Conservation (phyloP, 2,797 vertebrate species). For the Ctenopoma kingsleyae region DNA sequence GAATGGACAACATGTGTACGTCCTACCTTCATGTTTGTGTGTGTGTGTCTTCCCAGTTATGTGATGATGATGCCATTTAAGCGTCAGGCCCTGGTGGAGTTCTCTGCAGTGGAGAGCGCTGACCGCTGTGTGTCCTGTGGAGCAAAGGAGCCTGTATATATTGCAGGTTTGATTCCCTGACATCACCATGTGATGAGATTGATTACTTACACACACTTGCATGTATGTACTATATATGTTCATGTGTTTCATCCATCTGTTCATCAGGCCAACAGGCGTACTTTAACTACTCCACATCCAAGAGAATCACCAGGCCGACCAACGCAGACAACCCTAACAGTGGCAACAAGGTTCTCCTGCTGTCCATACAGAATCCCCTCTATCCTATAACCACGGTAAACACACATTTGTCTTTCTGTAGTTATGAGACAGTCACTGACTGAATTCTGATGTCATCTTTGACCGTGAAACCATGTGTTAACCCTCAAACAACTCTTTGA, state of each 20-base stretch:
- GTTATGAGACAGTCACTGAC: not conserved
- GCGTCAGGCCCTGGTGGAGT: constrained; percentile 96
- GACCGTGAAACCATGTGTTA: too few species aligned
- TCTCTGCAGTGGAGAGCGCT: constrained; percentile 91
- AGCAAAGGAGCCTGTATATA: constrained; percentile 91
- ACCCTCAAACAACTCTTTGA: too few species aligned
- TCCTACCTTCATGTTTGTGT: constrained; percentile 11
- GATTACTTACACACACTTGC: not conserved
- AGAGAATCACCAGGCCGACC: constrained; percentile 95
- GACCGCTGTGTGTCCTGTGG: constrained; percentile 94
- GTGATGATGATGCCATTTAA: constrained; percentile 99
- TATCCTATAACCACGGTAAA: constrained; percentile 97
- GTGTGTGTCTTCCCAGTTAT: constrained; percentile 84
- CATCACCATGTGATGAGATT: not conserved
- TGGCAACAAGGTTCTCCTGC: constrained; percentile 95
- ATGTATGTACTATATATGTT: not conserved
- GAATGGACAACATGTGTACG: not conserved
- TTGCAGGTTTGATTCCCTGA: constrained; percentile 80
- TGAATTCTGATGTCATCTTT: too few species aligned
- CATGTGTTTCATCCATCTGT: constrained; percentile 8
- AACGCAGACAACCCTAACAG: constrained; percentile 95
- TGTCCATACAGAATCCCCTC: constrained; percentile 98
- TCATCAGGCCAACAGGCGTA: constrained; percentile 92
- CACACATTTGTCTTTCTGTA: constrained; percentile 1
- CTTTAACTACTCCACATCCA: constrained; percentile 98